phyloP scores from a whole-genome alignment of 1,140 invertebrate species.

The Drosophila nasuta region DNA sequence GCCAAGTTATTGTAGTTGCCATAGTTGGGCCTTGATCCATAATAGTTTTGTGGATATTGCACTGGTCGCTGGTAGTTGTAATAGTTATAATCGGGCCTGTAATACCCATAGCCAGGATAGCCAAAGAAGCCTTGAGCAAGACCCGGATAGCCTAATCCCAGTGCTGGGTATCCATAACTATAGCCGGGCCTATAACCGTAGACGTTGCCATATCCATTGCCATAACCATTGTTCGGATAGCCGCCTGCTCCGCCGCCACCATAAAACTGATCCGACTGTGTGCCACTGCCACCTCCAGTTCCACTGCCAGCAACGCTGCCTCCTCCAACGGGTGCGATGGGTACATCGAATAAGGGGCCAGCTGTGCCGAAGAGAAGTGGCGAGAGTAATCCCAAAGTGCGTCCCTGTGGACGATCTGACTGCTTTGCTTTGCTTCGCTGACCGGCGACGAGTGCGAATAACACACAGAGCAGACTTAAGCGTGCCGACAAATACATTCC shows the following conservation, averaged over 20 bases:
- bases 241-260: constrained; percentile 44
- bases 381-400: constrained; percentile 68
- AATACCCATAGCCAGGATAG: constrained; percentile 57
- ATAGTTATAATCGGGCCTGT: constrained; percentile 42
- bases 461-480: constrained; percentile 47
- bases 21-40: constrained; percentile 58
- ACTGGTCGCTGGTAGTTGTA: constrained; percentile 60
- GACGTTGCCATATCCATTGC: constrained; percentile 6
- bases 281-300: constrained; percentile 26
- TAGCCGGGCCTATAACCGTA: constrained; percentile 58
- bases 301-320: background rate
- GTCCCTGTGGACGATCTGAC: constrained; percentile 45
- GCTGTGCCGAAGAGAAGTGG: constrained; percentile 58
- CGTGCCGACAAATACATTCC: constrained; percentile 52
- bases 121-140: constrained; percentile 45
- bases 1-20: constrained; percentile 17
- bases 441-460: constrained; percentile 28
- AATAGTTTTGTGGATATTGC: constrained; percentile 43
- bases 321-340: constrained; percentile 29
- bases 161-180: constrained; percentile 57
- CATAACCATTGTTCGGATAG: constrained; percentile 22
- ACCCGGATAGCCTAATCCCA: constrained; percentile 46
- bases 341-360: constrained; percentile 51
- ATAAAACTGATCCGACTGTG: constrained; percentile 66
- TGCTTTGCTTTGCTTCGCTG: constrained; percentile 32